A percentile compares a stretch with the other conserved stretches of the same genome.
Conservation (phyloP, 2,797 vertebrate species). For the Scomberomorus guttatus region DNA sequence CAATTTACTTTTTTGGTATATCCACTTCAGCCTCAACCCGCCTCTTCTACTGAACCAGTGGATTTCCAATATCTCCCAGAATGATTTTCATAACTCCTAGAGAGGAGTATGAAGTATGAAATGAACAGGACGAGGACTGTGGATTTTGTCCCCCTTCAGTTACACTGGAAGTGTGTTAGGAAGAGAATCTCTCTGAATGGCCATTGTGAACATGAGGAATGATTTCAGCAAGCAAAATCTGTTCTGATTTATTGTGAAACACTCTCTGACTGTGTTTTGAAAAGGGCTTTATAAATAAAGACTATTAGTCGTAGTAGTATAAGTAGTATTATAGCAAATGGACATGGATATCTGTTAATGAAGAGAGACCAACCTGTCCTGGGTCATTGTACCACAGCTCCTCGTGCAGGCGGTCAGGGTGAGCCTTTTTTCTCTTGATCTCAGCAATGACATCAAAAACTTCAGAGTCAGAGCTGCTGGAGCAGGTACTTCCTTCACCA, state of each 20-base stretch:
- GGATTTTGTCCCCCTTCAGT: too few relatives aligned
- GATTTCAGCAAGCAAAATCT: too few relatives aligned
- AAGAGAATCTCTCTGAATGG: too few relatives aligned
- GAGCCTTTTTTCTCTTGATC: slow-evolving; percentile 98
- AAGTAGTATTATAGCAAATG: too few relatives aligned
- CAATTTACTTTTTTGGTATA: too few relatives aligned
- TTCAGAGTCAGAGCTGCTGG: slow-evolving; percentile 95
- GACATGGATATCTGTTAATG: background rate
- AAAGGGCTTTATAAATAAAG: too few relatives aligned
- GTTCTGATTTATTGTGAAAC: too few relatives aligned
- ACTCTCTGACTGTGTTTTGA: too few relatives aligned
- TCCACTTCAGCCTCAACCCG: background rate
- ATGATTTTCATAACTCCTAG: background rate
- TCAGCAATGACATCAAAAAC: slow-evolving; percentile 98
- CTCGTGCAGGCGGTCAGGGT: slow-evolving; percentile 97
- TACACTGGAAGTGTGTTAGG: too few relatives aligned
- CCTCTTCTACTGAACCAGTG: background rate
- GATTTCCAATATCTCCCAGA: background rate
- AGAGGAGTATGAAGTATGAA: background rate
- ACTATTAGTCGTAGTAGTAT: too few relatives aligned
- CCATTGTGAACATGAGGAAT: too few relatives aligned
- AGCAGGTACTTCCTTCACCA: slow-evolving; percentile 91
- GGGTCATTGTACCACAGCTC: slow-evolving; percentile 99
- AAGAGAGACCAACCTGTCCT: slow-evolving; percentile 88
- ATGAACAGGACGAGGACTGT: too few relatives aligned